Percentiles rank a stretch among this genome's conserved stretches.
Conservation (phyloP, 2,113 vertebrate genomes). For the Hemibates koningsi region DNA sequence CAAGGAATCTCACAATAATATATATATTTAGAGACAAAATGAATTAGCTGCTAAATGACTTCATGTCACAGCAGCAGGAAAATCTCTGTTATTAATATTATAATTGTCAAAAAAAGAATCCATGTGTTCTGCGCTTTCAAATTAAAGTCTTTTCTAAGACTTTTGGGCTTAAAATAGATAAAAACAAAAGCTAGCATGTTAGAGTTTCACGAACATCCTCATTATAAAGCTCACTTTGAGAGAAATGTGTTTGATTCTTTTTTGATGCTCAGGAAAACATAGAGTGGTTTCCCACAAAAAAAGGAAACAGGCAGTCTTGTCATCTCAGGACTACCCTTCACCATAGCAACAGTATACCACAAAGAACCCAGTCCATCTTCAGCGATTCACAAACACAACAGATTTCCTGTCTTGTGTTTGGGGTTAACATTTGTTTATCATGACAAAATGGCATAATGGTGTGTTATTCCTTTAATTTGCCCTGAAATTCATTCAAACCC, state of each 20-base stretch:
- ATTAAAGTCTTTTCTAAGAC: not conserved
- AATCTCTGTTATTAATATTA: not conserved
- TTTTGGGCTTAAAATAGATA: not conserved
- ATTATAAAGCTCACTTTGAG: not conserved
- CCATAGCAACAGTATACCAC: constrained; percentile 29
- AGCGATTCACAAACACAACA: not conserved
- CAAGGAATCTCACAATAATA: not conserved
- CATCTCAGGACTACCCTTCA: not conserved
- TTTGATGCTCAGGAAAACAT: not conserved
- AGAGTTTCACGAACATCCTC: not conserved
- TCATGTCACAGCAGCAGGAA: not conserved
- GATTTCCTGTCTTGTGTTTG: not conserved
- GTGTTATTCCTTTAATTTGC: not conserved
- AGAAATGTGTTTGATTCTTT: not conserved
- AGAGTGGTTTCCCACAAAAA: not conserved
- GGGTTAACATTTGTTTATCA: not conserved
- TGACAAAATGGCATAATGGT: not conserved
- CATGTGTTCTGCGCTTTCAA: not conserved
- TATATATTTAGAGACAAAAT: not conserved
- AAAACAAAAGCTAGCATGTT: not conserved
- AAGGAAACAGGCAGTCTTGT: not conserved
- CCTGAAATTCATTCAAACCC: not conserved
- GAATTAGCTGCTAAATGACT: not conserved
- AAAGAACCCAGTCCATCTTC: not conserved
- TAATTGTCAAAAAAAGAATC: not conserved